phyloP scores from a whole-genome alignment of 2,797 vertebrate species.

The Brachyrhaphis roseni region DNA sequence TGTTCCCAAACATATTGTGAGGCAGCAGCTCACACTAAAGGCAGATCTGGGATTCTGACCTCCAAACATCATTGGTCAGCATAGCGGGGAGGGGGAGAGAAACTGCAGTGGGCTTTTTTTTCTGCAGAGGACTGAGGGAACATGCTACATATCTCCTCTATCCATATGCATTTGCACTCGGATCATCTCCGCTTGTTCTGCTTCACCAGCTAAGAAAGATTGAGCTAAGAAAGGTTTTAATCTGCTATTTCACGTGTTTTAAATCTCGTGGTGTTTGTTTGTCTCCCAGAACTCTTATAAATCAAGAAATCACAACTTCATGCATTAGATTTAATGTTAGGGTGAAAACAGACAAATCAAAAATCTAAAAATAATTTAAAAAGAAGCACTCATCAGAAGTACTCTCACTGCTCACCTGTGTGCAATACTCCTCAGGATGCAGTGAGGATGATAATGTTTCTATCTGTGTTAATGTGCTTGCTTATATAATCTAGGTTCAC shows the following conservation, averaged over 20 bases:
- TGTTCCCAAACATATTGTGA: slow-evolving; percentile 33
- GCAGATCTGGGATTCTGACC: slow-evolving; percentile 61
- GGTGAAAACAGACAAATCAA: not conserved
- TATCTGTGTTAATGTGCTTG: slow-evolving; percentile 7
- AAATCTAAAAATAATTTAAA: not conserved
- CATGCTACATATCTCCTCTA: slow-evolving; percentile 42
- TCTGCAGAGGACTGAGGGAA: slow-evolving; percentile 60
- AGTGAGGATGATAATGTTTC: slow-evolving; percentile 4
- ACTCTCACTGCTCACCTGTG: not conserved
- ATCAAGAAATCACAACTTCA: slow-evolving; percentile 7
- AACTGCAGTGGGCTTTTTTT: slow-evolving; percentile 64
- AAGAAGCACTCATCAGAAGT: slow-evolving; percentile 3
- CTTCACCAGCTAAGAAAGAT: slow-evolving; percentile 5
- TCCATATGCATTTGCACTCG: not conserved
- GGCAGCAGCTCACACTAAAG: slow-evolving; percentile 41
- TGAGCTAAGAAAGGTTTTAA: slow-evolving; percentile 12
- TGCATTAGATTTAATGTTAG: not conserved
- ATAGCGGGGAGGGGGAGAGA: slow-evolving; percentile 58
- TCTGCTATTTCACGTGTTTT: slow-evolving; percentile 1
- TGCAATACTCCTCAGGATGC: not conserved
- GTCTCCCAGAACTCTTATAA: not conserved
- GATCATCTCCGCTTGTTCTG: not conserved
- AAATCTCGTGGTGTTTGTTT: not conserved
- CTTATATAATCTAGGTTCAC: slow-evolving; percentile 29
- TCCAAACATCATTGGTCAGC: slow-evolving; percentile 78